A percentile compares a stretch with the other conserved stretches of the same genome.
These are phyloP conservation scores for Notothenia coriiceps DNA, from an alignment of 2,113 vertebrate species.

Conservation along the genomic window DNA sequence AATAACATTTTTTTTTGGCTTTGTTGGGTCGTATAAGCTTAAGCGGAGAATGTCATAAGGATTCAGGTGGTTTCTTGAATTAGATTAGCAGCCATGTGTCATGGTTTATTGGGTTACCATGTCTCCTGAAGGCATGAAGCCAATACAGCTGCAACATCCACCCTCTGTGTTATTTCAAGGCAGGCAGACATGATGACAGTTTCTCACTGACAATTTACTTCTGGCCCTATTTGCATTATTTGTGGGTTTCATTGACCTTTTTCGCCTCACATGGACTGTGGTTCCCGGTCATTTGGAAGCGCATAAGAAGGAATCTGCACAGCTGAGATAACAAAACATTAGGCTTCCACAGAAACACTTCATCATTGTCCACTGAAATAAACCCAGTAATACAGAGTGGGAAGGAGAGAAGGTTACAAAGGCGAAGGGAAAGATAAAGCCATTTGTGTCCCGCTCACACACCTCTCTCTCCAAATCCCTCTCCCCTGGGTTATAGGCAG, in stretches of 20 bases:
- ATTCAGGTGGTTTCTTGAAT: slow-evolving; percentile 48
- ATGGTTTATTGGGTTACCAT: slow-evolving; percentile 35
- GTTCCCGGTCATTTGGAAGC: slow-evolving; percentile 19
- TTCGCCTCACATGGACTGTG: slow-evolving; percentile 31
- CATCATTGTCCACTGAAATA: slow-evolving; percentile 38
- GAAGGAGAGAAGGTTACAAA: slow-evolving; percentile 18
- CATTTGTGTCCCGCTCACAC: background rate
- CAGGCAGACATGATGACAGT: slow-evolving; percentile 10
- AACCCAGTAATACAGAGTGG: slow-evolving; percentile 2
- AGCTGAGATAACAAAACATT: slow-evolving; percentile 51
- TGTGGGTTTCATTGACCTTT: slow-evolving; percentile 56
- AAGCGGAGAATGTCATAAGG: slow-evolving; percentile 1
- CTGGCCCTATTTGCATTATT: slow-evolving; percentile 46
- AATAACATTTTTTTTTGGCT: background rate
- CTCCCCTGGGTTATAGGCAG: background rate
- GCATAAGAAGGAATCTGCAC: slow-evolving; percentile 47
- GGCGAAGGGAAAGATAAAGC: slow-evolving; percentile 35
- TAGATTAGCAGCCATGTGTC: slow-evolving; percentile 26
- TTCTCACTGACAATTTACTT: slow-evolving; percentile 44
- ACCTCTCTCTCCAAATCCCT: background rate
- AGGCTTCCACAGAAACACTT: slow-evolving; percentile 17
- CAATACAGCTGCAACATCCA: slow-evolving; percentile 19
- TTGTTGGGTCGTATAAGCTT: slow-evolving; percentile 8
- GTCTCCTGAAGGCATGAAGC: slow-evolving; percentile 31
- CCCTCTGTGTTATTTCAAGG: slow-evolving; percentile 34